Evolutionary conservation across 2,797 vertebrate genomes (phyloP), one percentile per base, ranked within the genome.

Genomic region (Cynopterus sphinx): DNA sequence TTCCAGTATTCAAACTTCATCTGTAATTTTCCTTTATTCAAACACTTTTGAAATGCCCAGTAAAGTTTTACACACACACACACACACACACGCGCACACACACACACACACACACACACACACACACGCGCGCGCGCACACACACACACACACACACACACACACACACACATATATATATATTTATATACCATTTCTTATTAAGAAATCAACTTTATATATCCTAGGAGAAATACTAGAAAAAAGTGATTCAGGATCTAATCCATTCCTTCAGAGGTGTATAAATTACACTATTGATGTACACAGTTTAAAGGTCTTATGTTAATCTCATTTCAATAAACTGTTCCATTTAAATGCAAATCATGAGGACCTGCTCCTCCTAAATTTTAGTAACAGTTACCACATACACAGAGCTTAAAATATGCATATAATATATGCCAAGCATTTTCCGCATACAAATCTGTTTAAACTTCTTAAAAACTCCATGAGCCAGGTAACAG

Each of bases 11-110:
- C 65, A 89, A 71, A 85, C 16, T 31, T 67, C 7, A 33, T 9
- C 46, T 83, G 21, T 59, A 91, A 71, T 82, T 96, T 77, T 79
- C 61, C 88, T 71, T 86, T 24, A 59, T 41, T 74, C 74, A 39
- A 31, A 85, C 6, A 71, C 6, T 17, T 79, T 94, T 90, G 78
- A 92, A 92, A n/a, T 53, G n/a, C 10, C 46, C 65, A 89, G n/a
- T 28, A 74, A 68, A 43, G 7, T 15, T 19, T 93, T 94, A 73
- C 33, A 33, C 33, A 33, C 33, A 33, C 33, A 33, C 33, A 33
- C 33, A 33, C 33, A 33, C 33, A 33, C 33, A 33, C 33, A 33
- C 33, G 2, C 33, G 2, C 33, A 33, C 33, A 33, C 2, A 33
- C 33, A 33, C 33, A 33, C 33, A 33, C 33, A 33, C 33, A 33